Evolutionary conservation across 2,113 vertebrate species (phyloP).

Genomic region (Numenius arquata): DNA sequence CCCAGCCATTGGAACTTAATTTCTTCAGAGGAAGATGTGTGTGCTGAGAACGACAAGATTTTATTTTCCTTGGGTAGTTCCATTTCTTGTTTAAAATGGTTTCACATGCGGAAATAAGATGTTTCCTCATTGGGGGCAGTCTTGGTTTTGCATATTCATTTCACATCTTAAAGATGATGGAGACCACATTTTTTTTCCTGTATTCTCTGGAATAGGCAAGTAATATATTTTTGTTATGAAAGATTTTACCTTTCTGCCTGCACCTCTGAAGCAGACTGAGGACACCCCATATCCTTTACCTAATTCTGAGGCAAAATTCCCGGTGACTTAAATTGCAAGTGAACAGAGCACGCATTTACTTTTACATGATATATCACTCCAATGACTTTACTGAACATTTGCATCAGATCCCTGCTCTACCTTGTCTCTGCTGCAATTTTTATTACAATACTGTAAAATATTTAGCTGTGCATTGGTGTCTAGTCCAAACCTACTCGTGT

Average conservation of each 20-base stretch:
- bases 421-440: slow-evolving; percentile 15
- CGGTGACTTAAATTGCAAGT: background rate
- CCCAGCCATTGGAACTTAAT: background rate
- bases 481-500: background rate
- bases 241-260: background rate
- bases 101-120: background rate
- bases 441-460: background rate
- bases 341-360: background rate
- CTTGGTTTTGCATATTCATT: background rate
- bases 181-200: background rate
- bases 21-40: background rate
- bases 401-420: background rate
- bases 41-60: background rate
- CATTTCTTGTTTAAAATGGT: background rate
- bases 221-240: background rate
- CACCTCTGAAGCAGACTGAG: background rate
- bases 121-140: background rate
- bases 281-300: background rate
- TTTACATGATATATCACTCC: background rate
- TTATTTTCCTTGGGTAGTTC: background rate
- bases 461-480: background rate
- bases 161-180: background rate
- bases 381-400: slow-evolving; percentile 7
- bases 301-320: background rate
- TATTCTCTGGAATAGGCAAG: background rate